A percentile compares a stretch with the other conserved stretches of the same genome.
Conservation (phyloP, 2,113 vertebrate species). For the Microcebus tavaratra region DNA sequence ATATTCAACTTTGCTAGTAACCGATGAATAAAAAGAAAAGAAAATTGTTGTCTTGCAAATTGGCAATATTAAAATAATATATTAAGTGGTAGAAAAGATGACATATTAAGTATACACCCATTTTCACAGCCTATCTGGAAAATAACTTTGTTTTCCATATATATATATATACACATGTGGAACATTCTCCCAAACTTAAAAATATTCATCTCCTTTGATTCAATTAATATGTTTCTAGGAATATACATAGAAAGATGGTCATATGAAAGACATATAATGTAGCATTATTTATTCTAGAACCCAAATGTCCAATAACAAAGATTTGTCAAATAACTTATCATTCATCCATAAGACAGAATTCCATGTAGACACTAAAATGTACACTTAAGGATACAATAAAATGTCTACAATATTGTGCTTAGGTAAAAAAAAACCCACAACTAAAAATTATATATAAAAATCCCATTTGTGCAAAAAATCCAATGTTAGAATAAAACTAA, state of each 20-base stretch:
- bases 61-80: background rate
- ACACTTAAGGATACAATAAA: background rate
- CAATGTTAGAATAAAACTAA: background rate
- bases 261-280: background rate
- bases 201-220: background rate
- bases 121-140: background rate
- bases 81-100: background rate
- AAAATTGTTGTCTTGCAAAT: background rate
- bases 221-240: background rate
- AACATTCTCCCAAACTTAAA: conserved; percentile 9
- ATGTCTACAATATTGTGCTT: background rate
- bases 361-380: background rate
- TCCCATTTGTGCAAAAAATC: background rate
- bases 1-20: background rate
- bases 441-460: background rate
- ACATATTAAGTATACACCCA: background rate
- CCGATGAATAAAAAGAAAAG: background rate
- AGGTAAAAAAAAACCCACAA: background rate
- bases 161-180: background rate
- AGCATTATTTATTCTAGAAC: conserved; percentile 25
- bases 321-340: background rate
- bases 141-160: background rate
- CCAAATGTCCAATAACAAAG: background rate
- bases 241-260: background rate
- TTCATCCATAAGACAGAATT: background rate